Conservation (phyloP, 2,888 invertebrate species). For the Tinea pellionella region DNA sequence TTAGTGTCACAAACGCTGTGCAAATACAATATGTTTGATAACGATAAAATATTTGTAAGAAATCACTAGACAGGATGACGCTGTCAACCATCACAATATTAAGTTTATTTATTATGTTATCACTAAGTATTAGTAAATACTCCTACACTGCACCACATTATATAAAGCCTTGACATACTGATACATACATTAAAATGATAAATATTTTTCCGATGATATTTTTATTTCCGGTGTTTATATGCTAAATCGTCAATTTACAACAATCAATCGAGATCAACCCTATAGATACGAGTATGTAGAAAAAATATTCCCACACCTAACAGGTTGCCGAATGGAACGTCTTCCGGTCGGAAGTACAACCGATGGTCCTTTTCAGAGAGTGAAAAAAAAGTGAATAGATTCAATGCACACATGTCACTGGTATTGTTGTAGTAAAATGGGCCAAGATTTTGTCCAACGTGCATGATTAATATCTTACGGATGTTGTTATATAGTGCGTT, state of each 20-base stretch:
- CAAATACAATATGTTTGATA: background rate
- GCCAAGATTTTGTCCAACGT: constrained; percentile 9
- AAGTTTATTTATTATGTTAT: background rate
- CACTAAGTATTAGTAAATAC: background rate
- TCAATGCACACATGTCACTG: constrained; percentile 46
- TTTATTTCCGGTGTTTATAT: background rate
- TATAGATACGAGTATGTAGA: constrained; percentile 16
- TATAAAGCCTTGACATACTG: background rate
- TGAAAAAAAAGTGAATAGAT: constrained; percentile 43
- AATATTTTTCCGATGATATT: background rate
- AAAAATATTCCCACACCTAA: constrained; percentile 59
- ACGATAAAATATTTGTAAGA: background rate
- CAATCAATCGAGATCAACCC: background rate
- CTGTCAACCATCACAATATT: background rate
- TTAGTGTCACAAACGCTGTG: constrained; percentile 17
- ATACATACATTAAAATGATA: background rate
- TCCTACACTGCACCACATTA: background rate
- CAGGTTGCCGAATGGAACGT: constrained; percentile 58
- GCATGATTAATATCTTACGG: constrained; percentile 9
- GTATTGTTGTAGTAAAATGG: constrained; percentile 11
- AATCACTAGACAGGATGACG: constrained; percentile 8
- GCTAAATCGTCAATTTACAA: background rate
- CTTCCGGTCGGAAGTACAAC: constrained; percentile 66
- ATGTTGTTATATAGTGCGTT: constrained; percentile 23
- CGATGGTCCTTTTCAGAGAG: constrained; percentile 44